Evolutionary conservation across 2,113 vertebrate species (phyloP).

Genomic region (Grallaria varia): DNA sequence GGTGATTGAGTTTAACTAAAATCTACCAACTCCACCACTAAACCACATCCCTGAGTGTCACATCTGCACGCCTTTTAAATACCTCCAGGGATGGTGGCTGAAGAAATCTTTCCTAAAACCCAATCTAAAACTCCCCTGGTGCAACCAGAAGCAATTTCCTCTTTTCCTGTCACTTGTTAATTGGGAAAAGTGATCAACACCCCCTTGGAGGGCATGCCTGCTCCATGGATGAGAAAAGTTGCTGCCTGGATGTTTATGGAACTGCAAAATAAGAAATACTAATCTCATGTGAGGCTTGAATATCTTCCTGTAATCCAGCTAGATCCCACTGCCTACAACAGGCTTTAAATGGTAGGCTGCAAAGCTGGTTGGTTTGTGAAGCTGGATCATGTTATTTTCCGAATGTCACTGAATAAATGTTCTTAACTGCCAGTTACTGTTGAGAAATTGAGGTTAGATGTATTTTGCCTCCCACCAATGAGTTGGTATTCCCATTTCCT

Average conservation of each 20-base stretch:
- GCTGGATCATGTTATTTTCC: not conserved
- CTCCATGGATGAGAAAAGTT: not conserved
- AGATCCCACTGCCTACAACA: not conserved
- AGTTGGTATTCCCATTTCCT: not conserved
- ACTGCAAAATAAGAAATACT: not conserved
- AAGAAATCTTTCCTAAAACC: not conserved
- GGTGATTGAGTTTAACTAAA: not conserved
- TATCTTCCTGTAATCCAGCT: not conserved
- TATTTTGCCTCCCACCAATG: not conserved
- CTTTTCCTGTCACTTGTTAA: not conserved
- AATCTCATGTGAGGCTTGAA: not conserved
- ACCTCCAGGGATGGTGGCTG: too few relatives aligned
- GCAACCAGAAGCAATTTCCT: not conserved
- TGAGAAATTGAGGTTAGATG: not conserved
- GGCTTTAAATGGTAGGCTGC: not conserved
- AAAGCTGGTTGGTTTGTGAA: not conserved
- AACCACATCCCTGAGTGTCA: accelerated
- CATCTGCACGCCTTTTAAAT: not conserved
- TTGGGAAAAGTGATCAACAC: not conserved
- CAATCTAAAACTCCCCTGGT: not conserved
- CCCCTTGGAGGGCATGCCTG: not conserved
- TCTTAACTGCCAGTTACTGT: not conserved
- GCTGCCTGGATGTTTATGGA: not conserved
- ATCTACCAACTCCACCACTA: not conserved
- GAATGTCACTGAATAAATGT: not conserved